phyloP scores from a whole-genome alignment of 2,113 vertebrate genomes.

The Oxyruncus cristatus region DNA sequence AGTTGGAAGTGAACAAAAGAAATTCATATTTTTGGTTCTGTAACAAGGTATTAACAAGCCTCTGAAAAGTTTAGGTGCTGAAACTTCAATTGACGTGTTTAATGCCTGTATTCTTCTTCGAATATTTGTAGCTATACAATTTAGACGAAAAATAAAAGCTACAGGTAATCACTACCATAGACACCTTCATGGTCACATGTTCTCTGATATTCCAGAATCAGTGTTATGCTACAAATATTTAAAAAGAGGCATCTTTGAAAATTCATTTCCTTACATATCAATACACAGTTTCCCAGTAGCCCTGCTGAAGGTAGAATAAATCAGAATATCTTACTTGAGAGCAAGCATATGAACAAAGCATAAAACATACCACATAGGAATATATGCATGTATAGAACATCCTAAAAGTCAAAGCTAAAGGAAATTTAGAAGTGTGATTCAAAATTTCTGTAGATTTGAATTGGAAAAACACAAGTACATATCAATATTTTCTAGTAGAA shows the following conservation, averaged over 20 bases:
- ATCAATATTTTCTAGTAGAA: neutral
- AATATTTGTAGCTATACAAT: neutral
- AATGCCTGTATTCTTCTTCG: neutral
- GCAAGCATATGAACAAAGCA: neutral
- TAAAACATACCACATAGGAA: neutral
- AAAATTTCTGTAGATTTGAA: neutral
- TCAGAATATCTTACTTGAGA: neutral
- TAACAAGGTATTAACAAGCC: neutral
- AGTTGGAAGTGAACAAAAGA: neutral
- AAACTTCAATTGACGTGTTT: neutral
- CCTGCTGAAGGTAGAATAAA: neutral
- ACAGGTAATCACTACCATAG: neutral
- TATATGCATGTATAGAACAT: neutral
- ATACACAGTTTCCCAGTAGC: neutral
- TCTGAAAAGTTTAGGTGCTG: neutral
- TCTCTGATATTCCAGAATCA: neutral
- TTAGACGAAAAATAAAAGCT: neutral
- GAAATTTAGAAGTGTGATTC: neutral
- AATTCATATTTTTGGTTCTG: neutral
- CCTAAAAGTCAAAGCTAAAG: neutral
- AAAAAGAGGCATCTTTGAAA: neutral
- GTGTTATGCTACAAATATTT: neutral
- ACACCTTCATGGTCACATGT: neutral
- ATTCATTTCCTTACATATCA: neutral
- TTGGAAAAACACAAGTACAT: rapidly evolving